Evolutionary conservation across 2,888 invertebrate species (phyloP), one percentile per base, ranked within the genome.

Genomic region (Miltochrista miniata): DNA sequence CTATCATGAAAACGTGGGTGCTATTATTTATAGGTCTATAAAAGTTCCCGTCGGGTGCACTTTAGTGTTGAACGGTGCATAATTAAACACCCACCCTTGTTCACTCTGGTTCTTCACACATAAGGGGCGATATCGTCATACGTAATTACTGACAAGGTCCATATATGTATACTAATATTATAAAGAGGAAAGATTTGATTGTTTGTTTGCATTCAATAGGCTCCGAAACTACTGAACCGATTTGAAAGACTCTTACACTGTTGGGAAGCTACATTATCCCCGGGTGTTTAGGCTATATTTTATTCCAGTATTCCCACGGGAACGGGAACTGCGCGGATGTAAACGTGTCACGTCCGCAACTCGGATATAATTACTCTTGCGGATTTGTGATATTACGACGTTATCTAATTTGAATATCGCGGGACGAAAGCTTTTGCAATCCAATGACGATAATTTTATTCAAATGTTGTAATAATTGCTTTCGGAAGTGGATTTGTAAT

Each of bases 11-110:
- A 67, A 60, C 54, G 54, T 55, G 54, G 44, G 48, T 34, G 57
- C 54, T 67, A 60, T 44, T 35, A 44, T 67, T 65, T 65, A 67
- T 54, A 63, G 55, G 48, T 53, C 63, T 63, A 74, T 79, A 79
- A 77, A 78, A 76, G 67, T 76, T 73, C 66, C 73, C 68, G 69
- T 68, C 56, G 72, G 70, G 66, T 81, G 80, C 78, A 80, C 74
- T 72, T 74, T 61, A 70, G 61, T 68, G 69, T 68, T 66, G 68
- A 67, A 64, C 70, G 68, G 67, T 80, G 83, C 80, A 82, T 82
- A 83, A 83, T 83, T 82, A 81, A 80, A 77, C 66, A 65, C 43
- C 46, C 51, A 51, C 51, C 51, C 51, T 43, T 39, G 34, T 47
- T 47, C 51, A 47, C 51, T 46, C 51, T 39, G 58, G 64, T 48